Percentiles rank a stretch among this genome's conserved stretches.
phyloP scores from a whole-genome alignment of 2,888 invertebrate genomes.

The Catocala sponsa region DNA sequence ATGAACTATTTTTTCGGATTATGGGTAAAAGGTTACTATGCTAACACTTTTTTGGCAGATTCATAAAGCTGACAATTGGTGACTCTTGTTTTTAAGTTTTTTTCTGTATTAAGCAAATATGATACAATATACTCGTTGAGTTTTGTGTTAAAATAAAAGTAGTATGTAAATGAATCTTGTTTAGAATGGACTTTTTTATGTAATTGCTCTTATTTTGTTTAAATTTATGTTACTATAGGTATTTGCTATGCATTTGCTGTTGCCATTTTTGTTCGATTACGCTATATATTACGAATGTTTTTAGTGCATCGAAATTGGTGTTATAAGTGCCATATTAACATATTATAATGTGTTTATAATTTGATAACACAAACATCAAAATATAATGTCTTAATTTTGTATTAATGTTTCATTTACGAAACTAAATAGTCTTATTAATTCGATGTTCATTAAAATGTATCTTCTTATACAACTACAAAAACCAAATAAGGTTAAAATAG shows the following conservation, averaged over 20 bases:
- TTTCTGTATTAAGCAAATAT: too few relatives aligned
- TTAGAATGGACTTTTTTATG: conserved; percentile 8
- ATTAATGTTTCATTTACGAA: background rate
- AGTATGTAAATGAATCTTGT: conserved; percentile 1
- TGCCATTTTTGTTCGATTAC: background rate
- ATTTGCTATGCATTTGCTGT: background rate
- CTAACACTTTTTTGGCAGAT: background rate
- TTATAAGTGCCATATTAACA: background rate
- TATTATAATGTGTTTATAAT: conserved; percentile 1
- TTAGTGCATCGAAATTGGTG: background rate
- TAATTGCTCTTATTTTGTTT: conserved; percentile 9
- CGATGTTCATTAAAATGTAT: too few relatives aligned
- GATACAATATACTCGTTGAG: background rate
- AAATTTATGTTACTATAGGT: background rate
- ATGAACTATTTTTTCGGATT: conserved; percentile 70
- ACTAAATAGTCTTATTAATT: background rate
- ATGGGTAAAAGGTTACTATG: conserved; percentile 43
- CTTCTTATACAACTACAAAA: too few relatives aligned
- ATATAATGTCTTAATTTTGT: background rate
- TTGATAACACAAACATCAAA: background rate
- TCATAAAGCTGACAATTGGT: background rate
- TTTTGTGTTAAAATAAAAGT: background rate
- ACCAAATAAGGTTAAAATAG: too few relatives aligned
- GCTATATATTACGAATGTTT: background rate
- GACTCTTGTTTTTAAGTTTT: background rate